A percentile compares a stretch with the other conserved stretches of the same genome.
These are phyloP conservation scores for Channa maculata DNA, from an alignment of 2,113 vertebrate species.

Conservation along the genomic window DNA sequence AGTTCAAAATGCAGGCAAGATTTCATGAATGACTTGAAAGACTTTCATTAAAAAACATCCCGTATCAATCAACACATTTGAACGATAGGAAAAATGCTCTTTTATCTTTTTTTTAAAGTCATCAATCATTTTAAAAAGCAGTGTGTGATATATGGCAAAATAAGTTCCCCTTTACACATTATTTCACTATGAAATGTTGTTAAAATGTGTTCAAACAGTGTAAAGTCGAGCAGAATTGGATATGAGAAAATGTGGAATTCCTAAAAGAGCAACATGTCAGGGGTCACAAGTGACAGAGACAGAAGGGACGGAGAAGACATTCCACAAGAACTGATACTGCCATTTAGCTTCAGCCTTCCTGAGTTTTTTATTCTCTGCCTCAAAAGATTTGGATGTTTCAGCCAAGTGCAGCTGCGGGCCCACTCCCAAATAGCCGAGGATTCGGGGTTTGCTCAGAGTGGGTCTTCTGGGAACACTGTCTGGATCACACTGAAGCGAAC, in stretches of 20 bases:
- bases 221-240: slow-evolving; percentile 5
- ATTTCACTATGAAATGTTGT: not conserved
- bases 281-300: slow-evolving; percentile 29
- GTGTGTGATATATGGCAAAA: slow-evolving; percentile 3
- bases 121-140: not conserved
- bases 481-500: slow-evolving; percentile 68
- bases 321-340: slow-evolving; percentile 13
- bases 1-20: slow-evolving; percentile 17
- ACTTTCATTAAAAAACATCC: not conserved
- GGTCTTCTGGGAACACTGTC: slow-evolving; percentile 53
- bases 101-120: not conserved
- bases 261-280: slow-evolving; percentile 14
- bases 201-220: slow-evolving; percentile 3
- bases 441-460: slow-evolving; percentile 42
- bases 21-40: not conserved
- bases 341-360: slow-evolving; percentile 7
- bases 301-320: slow-evolving; percentile 23
- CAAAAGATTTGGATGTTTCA: slow-evolving; percentile 36
- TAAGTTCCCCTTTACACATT: not conserved
- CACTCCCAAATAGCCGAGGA: slow-evolving; percentile 61
- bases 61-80: slow-evolving; percentile 1
- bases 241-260: not conserved
- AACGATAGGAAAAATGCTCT: not conserved
- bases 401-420: slow-evolving; percentile 62
- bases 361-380: slow-evolving; percentile 25